A percentile compares a stretch with the other conserved stretches of the same genome.
Evolutionary conservation across 1,140 invertebrate genomes (phyloP).

Genomic region (Riptortus pedestris): DNA sequence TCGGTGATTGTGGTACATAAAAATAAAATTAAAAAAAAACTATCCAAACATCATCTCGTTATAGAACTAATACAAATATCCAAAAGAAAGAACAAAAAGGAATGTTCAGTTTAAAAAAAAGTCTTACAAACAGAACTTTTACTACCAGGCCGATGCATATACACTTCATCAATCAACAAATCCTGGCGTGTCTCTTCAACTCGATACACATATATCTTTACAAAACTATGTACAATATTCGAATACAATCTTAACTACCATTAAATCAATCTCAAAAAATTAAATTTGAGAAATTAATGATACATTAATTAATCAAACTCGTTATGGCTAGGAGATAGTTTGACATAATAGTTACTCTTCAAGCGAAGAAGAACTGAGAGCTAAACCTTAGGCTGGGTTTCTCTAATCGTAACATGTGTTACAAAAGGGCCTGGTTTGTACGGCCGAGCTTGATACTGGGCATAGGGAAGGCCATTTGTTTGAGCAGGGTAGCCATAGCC

Average conservation of each 20-base stretch:
- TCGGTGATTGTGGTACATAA: neutral
- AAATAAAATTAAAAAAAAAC: neutral
- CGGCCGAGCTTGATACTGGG: slow-evolving; percentile 31
- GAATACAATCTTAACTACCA: neutral
- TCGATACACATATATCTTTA: neutral
- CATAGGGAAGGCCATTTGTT: slow-evolving; percentile 31
- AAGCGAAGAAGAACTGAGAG: neutral
- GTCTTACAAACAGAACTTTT: neutral
- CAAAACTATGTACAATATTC: neutral
- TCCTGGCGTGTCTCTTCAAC: no score
- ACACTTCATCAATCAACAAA: no score
- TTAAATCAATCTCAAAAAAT: neutral
- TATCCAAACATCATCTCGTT: neutral
- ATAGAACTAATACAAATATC: neutral
- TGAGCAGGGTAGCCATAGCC: slow-evolving; percentile 27
- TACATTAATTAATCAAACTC: neutral
- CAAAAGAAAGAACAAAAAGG: neutral
- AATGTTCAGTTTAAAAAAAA: neutral
- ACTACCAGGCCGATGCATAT: no score
- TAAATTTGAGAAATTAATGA: neutral
- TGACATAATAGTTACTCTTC: neutral
- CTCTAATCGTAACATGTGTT: slow-evolving; percentile 44
- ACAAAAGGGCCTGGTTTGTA: slow-evolving; percentile 44
- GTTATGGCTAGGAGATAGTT: neutral
- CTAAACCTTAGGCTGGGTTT: slow-evolving; percentile 31